Conservation (phyloP, 1,140 invertebrate genomes). For the Fopius arisanus region DNA sequence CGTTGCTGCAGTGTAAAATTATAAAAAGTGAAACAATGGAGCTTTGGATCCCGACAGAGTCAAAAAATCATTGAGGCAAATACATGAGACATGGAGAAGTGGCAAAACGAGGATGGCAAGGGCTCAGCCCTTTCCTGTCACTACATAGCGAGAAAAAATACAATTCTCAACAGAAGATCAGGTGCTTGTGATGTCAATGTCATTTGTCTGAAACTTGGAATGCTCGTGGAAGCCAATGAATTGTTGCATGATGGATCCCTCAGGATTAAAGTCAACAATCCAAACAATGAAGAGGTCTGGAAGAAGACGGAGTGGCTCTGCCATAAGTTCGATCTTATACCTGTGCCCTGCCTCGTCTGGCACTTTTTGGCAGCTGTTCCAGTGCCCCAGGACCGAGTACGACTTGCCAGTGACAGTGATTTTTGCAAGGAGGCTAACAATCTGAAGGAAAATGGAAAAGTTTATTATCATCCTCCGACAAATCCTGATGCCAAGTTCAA, state of each 20-base stretch:
- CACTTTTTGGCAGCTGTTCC: constrained; percentile 62
- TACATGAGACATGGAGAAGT: constrained; percentile 31
- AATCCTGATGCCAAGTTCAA: constrained; percentile 40
- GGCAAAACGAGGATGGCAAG: constrained; percentile 3
- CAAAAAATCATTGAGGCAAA: not conserved
- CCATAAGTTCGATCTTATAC: constrained; percentile 46
- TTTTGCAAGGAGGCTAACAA: constrained; percentile 60
- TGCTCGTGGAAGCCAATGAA: constrained; percentile 48
- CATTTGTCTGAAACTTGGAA: constrained; percentile 42
- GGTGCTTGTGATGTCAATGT: constrained; percentile 47
- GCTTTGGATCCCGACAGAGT: not conserved
- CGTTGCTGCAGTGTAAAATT: not conserved
- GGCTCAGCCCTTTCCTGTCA: constrained; percentile 30
- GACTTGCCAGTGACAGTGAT: constrained; percentile 58
- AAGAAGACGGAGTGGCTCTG: constrained; percentile 55
- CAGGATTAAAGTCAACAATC: constrained; percentile 42
- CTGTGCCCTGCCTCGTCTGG: constrained; percentile 59
- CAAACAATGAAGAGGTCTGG: constrained; percentile 42
- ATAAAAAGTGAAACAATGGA: not conserved
- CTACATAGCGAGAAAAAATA: constrained; percentile 47
- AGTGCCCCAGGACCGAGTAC: constrained; percentile 62
- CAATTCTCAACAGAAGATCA: constrained; percentile 43
- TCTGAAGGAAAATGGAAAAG: constrained; percentile 48
- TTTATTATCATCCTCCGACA: constrained; percentile 43
- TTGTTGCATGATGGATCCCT: constrained; percentile 38